phyloP scores from a whole-genome alignment of 2,888 invertebrate species.

The Merodon equestris region DNA sequence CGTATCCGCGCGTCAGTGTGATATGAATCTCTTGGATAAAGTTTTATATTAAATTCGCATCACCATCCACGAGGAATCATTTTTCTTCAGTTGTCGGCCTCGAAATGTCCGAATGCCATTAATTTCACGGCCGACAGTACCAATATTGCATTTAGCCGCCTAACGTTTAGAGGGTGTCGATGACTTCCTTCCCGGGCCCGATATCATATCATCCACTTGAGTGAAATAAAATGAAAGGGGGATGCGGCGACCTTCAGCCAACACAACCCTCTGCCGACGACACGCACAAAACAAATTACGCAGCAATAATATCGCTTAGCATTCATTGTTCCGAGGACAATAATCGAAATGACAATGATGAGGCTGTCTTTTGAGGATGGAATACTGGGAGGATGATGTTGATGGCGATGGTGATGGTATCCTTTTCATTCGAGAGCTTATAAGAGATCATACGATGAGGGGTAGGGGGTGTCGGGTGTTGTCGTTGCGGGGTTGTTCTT shows the following conservation, averaged over 20 bases:
- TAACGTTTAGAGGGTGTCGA: slow-evolving; percentile 49
- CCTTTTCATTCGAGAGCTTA: slow-evolving; percentile 26
- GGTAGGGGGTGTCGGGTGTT: slow-evolving; percentile 35
- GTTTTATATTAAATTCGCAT: slow-evolving; percentile 70
- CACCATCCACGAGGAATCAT: slow-evolving; percentile 64
- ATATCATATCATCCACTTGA: slow-evolving; percentile 38
- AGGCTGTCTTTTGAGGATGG: slow-evolving; percentile 39
- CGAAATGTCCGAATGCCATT: slow-evolving; percentile 67
- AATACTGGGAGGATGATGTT: too few species aligned
- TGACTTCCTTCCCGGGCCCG: slow-evolving; percentile 48
- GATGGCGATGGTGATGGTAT: slow-evolving; percentile 28
- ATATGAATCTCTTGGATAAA: slow-evolving; percentile 56
- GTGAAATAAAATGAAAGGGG: slow-evolving; percentile 28
- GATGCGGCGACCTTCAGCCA: slow-evolving; percentile 33
- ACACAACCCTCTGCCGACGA: slow-evolving; percentile 63
- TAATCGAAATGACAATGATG: slow-evolving; percentile 66
- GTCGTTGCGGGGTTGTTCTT: slow-evolving; percentile 40
- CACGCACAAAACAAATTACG: slow-evolving; percentile 69
- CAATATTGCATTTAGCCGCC: slow-evolving; percentile 62
- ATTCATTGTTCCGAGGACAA: slow-evolving; percentile 60
- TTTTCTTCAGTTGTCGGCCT: slow-evolving; percentile 59
- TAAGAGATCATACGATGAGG: too few species aligned
- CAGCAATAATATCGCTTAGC: slow-evolving; percentile 68
- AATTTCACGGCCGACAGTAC: slow-evolving; percentile 67
- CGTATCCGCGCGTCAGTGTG: not conserved